These are phyloP conservation scores for Venturia canescens DNA, from an alignment of 1,140 invertebrate species.

Conservation along the genomic window DNA sequence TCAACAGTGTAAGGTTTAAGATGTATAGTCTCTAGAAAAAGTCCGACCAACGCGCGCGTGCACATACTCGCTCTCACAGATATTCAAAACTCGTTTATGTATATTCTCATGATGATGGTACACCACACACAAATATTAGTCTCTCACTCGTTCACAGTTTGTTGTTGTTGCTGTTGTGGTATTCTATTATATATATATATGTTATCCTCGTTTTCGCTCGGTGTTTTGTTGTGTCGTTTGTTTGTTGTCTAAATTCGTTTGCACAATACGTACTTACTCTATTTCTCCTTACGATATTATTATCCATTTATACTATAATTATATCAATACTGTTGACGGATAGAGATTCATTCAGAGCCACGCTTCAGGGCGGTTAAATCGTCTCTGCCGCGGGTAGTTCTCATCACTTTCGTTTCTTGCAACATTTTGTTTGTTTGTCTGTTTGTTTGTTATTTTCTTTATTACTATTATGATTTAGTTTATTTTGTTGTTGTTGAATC, in stretches of 20 bases:
- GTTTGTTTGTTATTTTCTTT: constrained; percentile 28
- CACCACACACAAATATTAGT: too few species aligned
- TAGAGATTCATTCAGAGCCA: constrained; percentile 77
- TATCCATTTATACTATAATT: constrained; percentile 76
- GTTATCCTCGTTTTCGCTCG: constrained; percentile 41
- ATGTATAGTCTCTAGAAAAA: constrained; percentile 9
- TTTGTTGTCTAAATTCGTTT: constrained; percentile 57
- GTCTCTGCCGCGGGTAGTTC: constrained; percentile 67
- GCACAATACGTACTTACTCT: constrained; percentile 74
- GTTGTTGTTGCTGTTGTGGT: constrained; percentile 1
- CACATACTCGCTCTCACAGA: constrained; percentile 11
- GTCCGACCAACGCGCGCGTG: constrained; percentile 16
- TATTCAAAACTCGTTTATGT: not conserved
- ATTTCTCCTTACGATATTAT: constrained; percentile 75
- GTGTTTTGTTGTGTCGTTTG: not conserved
- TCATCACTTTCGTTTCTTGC: constrained; percentile 54
- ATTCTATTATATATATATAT: constrained; percentile 32
- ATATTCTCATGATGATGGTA: not conserved
- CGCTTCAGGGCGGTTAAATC: constrained; percentile 69
- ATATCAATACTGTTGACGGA: constrained; percentile 78
- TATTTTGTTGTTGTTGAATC: constrained; percentile 12
- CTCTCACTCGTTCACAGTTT: not conserved
- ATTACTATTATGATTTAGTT: constrained; percentile 6
- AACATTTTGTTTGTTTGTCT: constrained; percentile 35
- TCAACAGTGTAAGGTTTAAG: too few species aligned